phyloP scores from a whole-genome alignment of 2,797 vertebrate genomes.

The Saxicola maurus region DNA sequence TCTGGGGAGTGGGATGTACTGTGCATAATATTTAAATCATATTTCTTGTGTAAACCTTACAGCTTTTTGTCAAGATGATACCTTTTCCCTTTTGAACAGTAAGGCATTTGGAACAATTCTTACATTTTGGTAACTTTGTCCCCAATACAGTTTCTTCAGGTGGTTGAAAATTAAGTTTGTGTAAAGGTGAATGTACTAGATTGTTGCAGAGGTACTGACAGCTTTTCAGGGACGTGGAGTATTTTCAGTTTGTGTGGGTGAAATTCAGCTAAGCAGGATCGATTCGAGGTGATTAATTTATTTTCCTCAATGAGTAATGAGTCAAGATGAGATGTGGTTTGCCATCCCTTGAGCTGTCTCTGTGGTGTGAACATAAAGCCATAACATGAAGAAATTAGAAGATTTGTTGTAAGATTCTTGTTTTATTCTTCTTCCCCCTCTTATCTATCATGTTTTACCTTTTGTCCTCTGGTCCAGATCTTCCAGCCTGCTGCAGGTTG shows the following conservation, averaged over 20 bases:
- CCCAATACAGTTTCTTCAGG: not conserved
- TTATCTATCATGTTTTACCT: fast-evolving
- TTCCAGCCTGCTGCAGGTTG: not conserved
- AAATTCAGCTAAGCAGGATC: not conserved
- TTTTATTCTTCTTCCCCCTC: not conserved
- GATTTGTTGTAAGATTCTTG: not conserved
- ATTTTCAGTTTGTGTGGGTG: not conserved
- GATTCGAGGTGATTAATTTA: not conserved
- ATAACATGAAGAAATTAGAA: not conserved
- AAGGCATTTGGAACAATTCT: not conserved
- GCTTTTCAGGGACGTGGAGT: not conserved
- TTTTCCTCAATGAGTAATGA: not conserved
- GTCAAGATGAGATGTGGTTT: not conserved
- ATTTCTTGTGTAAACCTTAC: not conserved
- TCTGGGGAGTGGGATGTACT: slow-evolving; percentile 6
- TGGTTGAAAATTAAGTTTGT: slow-evolving; percentile 7
- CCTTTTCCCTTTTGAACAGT: not conserved
- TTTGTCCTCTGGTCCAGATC: not conserved
- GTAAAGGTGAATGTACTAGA: not conserved
- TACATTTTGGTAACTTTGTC: not conserved
- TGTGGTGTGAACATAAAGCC: not conserved
- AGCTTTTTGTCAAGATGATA: not conserved
- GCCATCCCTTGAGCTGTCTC: not conserved
- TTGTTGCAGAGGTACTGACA: not conserved
- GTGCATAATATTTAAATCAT: not conserved